phyloP scores from a whole-genome alignment of 2,113 vertebrate genomes.

The Chloropsis cyanopogon region DNA sequence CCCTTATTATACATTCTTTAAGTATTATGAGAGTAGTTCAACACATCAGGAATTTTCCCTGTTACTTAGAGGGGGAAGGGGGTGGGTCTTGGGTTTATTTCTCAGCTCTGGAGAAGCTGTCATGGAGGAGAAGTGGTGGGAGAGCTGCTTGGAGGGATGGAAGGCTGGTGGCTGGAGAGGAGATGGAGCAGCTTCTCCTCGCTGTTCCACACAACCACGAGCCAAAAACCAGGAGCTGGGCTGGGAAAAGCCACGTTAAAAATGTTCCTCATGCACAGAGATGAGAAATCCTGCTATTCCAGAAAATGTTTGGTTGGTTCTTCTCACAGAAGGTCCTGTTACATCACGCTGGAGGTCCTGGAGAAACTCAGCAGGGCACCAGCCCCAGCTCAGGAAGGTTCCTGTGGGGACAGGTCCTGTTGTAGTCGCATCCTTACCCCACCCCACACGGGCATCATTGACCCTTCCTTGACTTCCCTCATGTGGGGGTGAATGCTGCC shows the following conservation, averaged over 20 bases:
- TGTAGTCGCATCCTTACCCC: background rate
- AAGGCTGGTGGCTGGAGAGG: background rate
- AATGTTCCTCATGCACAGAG: background rate
- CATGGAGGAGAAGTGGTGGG: background rate
- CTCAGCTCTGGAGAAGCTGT: background rate
- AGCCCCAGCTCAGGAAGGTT: background rate
- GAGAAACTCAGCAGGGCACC: background rate
- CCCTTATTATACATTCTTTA: constrained; percentile 49
- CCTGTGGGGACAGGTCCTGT: accelerated
- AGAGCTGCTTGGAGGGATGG: background rate
- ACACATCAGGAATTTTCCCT: background rate
- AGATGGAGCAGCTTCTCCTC: background rate
- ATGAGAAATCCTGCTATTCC: background rate
- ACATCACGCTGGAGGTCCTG: accelerated
- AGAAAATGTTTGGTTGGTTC: background rate
- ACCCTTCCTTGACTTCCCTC: background rate
- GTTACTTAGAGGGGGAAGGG: background rate
- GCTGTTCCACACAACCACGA: background rate
- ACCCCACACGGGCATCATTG: accelerated
- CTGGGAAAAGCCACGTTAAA: background rate
- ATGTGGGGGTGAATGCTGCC: background rate
- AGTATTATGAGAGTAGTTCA: constrained; percentile 19
- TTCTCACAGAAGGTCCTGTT: accelerated
- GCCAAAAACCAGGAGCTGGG: background rate
- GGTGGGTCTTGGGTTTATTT: background rate